Percentiles rank a stretch among this genome's conserved stretches.
Evolutionary conservation across 2,888 invertebrate genomes (phyloP).

Genomic region (Eilema griseolum): DNA sequence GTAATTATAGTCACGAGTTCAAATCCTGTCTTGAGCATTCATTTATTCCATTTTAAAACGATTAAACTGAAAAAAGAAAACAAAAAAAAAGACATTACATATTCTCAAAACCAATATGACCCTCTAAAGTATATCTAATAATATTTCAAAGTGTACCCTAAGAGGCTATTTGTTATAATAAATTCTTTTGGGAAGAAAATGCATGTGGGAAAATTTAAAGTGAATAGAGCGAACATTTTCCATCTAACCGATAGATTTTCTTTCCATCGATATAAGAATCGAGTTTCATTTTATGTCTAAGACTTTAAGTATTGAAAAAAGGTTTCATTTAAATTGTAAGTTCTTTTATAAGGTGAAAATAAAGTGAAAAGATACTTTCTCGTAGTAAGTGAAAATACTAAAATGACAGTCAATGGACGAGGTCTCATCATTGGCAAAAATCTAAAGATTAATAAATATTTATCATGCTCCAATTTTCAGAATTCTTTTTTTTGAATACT

Average conservation of each 20-base stretch:
- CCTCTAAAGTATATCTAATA: conserved; percentile 39
- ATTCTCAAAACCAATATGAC: conserved; percentile 9
- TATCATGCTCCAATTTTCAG: not conserved
- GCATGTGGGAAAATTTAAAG: conserved; percentile 47
- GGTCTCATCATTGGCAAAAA: not conserved
- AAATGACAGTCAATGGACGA: not conserved
- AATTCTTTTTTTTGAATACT: too few relatives aligned
- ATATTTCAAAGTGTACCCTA: conserved; percentile 45
- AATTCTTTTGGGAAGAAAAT: conserved; percentile 51
- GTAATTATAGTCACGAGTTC: too few relatives aligned
- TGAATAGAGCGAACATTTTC: conserved; percentile 29
- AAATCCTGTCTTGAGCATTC: too few relatives aligned
- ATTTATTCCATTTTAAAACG: not conserved
- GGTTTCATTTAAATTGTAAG: not conserved
- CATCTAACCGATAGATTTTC: conserved; percentile 38
- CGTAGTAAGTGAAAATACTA: not conserved
- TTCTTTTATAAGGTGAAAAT: not conserved
- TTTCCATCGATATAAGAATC: conserved; percentile 18
- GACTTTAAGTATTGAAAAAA: conserved; percentile 14
- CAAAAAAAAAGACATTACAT: conserved; percentile 24
- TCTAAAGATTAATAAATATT: not conserved
- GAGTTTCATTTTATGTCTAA: conserved; percentile 2
- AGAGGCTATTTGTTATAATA: conserved; percentile 54
- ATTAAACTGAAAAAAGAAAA: not conserved
- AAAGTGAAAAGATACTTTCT: not conserved